A percentile compares a stretch with the other conserved stretches of the same genome.
These are phyloP conservation scores for Syngnathoides biaculeatus DNA, from an alignment of 2,113 vertebrate species.

Conservation along the genomic window DNA sequence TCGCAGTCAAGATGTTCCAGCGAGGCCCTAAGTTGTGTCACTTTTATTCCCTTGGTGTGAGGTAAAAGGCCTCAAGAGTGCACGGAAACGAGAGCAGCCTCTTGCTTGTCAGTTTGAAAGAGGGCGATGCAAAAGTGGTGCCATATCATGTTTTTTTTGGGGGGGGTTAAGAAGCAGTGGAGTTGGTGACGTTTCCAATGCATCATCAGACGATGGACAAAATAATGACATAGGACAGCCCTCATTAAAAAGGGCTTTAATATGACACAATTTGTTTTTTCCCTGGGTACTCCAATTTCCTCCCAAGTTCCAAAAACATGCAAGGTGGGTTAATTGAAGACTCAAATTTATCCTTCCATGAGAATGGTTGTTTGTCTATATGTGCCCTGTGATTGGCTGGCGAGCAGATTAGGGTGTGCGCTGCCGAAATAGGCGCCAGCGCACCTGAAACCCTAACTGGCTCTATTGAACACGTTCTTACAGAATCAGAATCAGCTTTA, in stretches of 20 bases:
- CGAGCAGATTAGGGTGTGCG: no score
- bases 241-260: background rate
- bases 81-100: slow-evolving; percentile 41
- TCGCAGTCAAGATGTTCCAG: slow-evolving; percentile 25
- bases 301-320: no score
- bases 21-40: slow-evolving; percentile 30
- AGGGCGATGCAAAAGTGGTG: slow-evolving; percentile 28
- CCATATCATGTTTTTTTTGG: background rate
- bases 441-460: no score
- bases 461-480: no score
- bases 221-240: background rate
- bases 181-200: slow-evolving; percentile 5
- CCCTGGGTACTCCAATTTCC: no score
- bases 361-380: no score
- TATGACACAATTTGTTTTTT: background rate
- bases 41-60: slow-evolving; percentile 39
- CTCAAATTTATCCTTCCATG: no score
- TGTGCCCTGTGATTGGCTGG: no score
- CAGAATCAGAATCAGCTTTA: no score
- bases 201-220: background rate
- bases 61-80: slow-evolving; percentile 30
- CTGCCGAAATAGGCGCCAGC: no score
- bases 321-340: no score
- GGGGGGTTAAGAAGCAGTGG: background rate
- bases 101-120: slow-evolving; percentile 31